These are phyloP conservation scores for Euphysa ruthae DNA, from an alignment of 30 jellyfish, hydroid and myxozoan species.

Conservation along the genomic window DNA sequence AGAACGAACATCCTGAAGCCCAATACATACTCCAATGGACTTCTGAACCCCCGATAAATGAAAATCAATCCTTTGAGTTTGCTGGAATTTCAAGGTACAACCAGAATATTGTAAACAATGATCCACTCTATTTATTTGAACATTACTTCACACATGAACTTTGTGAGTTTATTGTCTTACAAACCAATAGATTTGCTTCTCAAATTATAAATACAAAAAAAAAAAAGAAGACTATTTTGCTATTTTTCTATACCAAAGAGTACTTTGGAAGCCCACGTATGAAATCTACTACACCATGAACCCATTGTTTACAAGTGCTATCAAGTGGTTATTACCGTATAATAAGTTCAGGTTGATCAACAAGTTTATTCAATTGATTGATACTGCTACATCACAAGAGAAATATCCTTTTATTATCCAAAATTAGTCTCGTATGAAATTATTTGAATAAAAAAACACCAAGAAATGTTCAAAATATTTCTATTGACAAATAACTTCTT, in stretches of 20 bases:
- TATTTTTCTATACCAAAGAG: neutral
- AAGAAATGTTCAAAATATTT: neutral
- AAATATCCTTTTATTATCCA: neutral
- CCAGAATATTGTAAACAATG: neutral
- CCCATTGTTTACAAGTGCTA: neutral
- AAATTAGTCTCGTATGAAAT: neutral
- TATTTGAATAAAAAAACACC: neutral
- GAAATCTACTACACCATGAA: neutral
- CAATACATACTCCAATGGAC: neutral
- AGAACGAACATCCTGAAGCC: neutral
- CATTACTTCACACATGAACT: conserved; percentile 6
- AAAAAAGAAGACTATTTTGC: too few species aligned
- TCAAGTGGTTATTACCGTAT: neutral
- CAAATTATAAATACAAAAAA: neutral
- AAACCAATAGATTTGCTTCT: conserved; percentile 3
- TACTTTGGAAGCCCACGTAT: conserved; percentile 13
- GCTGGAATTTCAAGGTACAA: neutral
- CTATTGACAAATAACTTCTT: neutral
- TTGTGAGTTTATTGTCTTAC: conserved; percentile 1
- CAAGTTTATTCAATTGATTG: neutral
- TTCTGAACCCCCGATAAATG: neutral
- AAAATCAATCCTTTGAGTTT: neutral
- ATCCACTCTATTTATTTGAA: conserved; percentile 1
- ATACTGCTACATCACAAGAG: neutral
- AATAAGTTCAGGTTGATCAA: neutral